Evolutionary conservation across 2,113 vertebrate genomes (phyloP).

Genomic region (Salvelinus namaycush): DNA sequence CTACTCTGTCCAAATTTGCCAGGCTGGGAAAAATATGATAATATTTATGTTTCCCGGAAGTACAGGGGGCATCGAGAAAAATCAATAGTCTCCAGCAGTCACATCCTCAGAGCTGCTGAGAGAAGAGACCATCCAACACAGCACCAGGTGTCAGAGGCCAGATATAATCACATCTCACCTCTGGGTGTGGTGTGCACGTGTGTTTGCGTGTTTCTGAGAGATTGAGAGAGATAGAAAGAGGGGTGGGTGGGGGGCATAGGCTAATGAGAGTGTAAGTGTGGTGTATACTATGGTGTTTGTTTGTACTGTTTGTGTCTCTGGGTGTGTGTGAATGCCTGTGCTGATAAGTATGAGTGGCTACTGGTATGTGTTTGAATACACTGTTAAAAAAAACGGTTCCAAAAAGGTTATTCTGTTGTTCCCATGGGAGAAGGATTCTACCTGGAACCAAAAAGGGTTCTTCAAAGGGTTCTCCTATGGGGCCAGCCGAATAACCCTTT

Average conservation of each 20-base stretch:
- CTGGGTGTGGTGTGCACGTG: not conserved
- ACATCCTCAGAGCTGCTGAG: slow-evolving; percentile 39
- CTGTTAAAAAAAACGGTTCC: too few relatives aligned
- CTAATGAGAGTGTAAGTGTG: too few relatives aligned
- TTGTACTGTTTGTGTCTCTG: not conserved
- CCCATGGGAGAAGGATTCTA: too few relatives aligned
- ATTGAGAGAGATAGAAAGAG: not conserved
- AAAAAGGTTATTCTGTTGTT: too few relatives aligned
- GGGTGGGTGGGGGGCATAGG: not conserved
- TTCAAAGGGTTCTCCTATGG: too few relatives aligned
- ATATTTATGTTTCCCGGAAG: slow-evolving; percentile 50
- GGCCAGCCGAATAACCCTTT: too few relatives aligned
- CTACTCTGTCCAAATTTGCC: slow-evolving; percentile 39
- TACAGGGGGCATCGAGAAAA: slow-evolving; percentile 38
- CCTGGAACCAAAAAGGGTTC: too few relatives aligned
- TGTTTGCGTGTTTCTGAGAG: slow-evolving; percentile 1
- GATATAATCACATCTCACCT: slow-evolving; percentile 44
- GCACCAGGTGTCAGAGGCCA: slow-evolving; percentile 21
- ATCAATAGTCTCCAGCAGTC: slow-evolving; percentile 54
- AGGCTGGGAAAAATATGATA: slow-evolving; percentile 39
- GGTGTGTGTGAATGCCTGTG: not conserved
- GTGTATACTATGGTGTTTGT: not conserved
- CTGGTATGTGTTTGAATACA: not conserved
- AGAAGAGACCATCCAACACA: slow-evolving; percentile 31
- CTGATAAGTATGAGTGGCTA: not conserved